Conservation (phyloP, 2,797 vertebrate genomes). For the Pampus argenteus region DNA sequence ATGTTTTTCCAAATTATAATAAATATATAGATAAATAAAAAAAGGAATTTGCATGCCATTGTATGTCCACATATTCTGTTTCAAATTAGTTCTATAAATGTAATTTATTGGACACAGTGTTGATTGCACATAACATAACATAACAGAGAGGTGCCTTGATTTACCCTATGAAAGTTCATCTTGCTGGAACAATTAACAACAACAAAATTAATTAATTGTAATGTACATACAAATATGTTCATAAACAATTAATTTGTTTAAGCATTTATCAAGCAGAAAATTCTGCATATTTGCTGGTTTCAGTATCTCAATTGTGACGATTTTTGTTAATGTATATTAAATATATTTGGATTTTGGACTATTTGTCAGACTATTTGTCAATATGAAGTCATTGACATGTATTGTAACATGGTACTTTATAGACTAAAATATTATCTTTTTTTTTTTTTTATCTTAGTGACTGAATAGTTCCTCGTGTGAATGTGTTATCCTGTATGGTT, state of each 20-base stretch:
- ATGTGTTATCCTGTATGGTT: background rate
- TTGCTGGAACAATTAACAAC: background rate
- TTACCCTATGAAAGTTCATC: background rate
- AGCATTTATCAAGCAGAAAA: background rate
- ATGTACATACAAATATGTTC: background rate
- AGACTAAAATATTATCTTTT: background rate
- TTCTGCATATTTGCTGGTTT: too few species aligned
- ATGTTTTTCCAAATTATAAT: too few species aligned
- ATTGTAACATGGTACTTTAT: background rate
- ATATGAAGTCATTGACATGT: too few species aligned
- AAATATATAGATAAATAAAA: too few species aligned
- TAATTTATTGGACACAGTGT: background rate
- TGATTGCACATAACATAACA: background rate
- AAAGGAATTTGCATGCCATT: too few species aligned
- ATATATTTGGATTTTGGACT: background rate
- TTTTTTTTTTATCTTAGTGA: too few species aligned
- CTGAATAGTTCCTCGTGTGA: background rate
- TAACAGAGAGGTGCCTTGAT: background rate
- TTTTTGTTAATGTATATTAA: background rate
- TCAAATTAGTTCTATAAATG: background rate
- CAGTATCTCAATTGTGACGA: background rate
- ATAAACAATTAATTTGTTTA: background rate
- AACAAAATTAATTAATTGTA: background rate
- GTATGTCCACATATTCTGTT: background rate
- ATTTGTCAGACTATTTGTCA: too few species aligned